Percentiles rank a stretch among this genome's conserved stretches.
These are phyloP conservation scores for Steinernema feltiae DNA, from an alignment of 1,140 invertebrate genomes.

Conservation along the genomic window DNA sequence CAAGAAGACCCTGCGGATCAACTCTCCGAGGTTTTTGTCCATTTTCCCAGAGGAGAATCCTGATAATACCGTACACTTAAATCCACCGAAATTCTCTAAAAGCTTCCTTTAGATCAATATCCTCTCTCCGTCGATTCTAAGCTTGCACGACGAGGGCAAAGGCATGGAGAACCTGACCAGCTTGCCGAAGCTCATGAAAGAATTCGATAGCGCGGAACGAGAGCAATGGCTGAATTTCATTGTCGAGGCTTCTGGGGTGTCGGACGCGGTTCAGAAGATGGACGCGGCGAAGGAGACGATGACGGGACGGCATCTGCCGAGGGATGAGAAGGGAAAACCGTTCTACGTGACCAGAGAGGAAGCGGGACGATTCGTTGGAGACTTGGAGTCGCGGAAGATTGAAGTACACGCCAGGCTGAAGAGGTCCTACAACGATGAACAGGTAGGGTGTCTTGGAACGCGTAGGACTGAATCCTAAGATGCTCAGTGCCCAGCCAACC, in stretches of 20 bases:
- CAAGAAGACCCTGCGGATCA: conserved; percentile 34
- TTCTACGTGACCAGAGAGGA: conserved; percentile 41
- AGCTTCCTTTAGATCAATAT: conserved; percentile 34
- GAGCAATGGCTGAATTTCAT: conserved; percentile 36
- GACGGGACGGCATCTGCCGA: conserved; percentile 14
- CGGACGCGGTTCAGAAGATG: conserved; percentile 34
- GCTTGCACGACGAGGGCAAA: conserved; percentile 37
- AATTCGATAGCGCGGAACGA: conserved; percentile 16
- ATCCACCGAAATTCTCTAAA: conserved; percentile 16
- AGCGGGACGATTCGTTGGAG: conserved; percentile 39
- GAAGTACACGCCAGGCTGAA: conserved; percentile 36
- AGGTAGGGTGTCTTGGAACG: conserved; percentile 28
- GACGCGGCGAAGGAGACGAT: conserved; percentile 4
- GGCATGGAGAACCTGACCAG: conserved; percentile 35
- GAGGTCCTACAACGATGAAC: conserved; percentile 35
- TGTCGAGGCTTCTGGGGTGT: conserved; percentile 36
- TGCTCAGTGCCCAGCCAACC: no score
- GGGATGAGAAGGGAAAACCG: conserved; percentile 27
- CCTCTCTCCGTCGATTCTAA: conserved; percentile 44
- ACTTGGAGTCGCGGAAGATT: conserved; percentile 34
- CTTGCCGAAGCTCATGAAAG: conserved; percentile 37
- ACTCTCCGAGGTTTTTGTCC: conserved; percentile 34
- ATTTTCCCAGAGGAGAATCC: conserved; percentile 33
- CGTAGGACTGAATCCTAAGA: no score
- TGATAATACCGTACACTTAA: conserved; percentile 23